Evolutionary conservation across 1,140 invertebrate genomes (phyloP), one percentile per base, ranked within the genome.

Genomic region (Samia ricini): DNA sequence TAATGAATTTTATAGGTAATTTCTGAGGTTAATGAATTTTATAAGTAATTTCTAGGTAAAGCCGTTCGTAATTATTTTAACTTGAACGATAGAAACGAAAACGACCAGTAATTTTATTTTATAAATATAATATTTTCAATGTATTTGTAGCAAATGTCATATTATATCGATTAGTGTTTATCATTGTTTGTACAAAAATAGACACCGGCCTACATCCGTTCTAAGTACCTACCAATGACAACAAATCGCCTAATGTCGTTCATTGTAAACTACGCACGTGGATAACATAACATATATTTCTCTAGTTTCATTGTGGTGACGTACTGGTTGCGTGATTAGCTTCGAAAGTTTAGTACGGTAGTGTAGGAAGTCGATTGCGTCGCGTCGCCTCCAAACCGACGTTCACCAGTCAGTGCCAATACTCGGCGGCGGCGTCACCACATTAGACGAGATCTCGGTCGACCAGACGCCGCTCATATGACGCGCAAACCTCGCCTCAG

Each of bases 391-490:
- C 19, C 18, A n/a, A 24, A 36, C 36, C 72, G 58, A 64, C 65
- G 68, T 60, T 48, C 60, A 54, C 52, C 56, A 63, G 55, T 64
- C 23, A 56, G 49, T 29, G 69, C 64, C 66, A 68, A 61, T 54
- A 36, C 60, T 20, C 50, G 50, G 49, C 60, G 22, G 63, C 73
- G 61, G 71, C 85, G 85, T 88, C 85, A 88, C 85, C 82, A 85
- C 86, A 83, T 86, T 88, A 86, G 85, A 86, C 71, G 78, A 79
- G 81, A 81, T 76, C 29, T 59, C 58, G 60, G n/a, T n/a, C 57
- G 58, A 49, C 65, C 60, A 65, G 64, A 63, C 63, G 60, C 62
- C 66, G 65, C 66, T 68, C 56, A 78, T 80, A 73, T 88, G 85
- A 88, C 82, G 83, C 74, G 70, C 65, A 64, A 56, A 71, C 85